Evolutionary conservation across 2,113 vertebrate genomes (phyloP).

Genomic region (Pan troglodytes): NHGRI_mPanTro3-v2.1_pri NC_072402.2:3670501-3671000

Average conservation of each 20-base stretch:
- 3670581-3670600: background rate
- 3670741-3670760: background rate
- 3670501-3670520: background rate
- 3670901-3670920: background rate
- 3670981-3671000: background rate
- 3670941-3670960: background rate
- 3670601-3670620: background rate
- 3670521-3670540: background rate
- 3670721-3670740: no score
- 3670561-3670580: background rate
- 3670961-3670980: background rate
- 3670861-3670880: accelerated
- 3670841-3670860: background rate
- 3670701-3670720: background rate
- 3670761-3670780: accelerated
- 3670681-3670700: background rate
- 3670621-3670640: background rate
- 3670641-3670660: background rate
- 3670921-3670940: accelerated
- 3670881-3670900: background rate
- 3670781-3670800: background rate
- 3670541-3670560: accelerated
- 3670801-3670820: background rate
- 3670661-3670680: no score
- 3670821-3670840: background rate